phyloP scores from a whole-genome alignment of 2,113 vertebrate genomes.

The Haemorhous mexicanus region DNA sequence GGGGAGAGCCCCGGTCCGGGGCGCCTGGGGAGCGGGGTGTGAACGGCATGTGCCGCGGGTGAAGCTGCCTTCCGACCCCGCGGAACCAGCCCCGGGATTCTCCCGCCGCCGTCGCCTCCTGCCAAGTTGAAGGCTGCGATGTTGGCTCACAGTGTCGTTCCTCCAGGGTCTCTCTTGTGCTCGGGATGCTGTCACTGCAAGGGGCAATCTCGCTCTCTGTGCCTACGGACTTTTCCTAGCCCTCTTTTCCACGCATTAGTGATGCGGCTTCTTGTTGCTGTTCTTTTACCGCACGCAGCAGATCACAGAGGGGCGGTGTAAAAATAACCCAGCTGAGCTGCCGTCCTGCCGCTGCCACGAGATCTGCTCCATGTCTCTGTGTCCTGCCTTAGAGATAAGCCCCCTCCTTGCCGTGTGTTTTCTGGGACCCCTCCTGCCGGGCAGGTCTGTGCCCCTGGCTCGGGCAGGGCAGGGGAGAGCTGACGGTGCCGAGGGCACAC shows the following conservation, averaged over 20 bases:
- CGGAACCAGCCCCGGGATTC: neutral
- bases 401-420: neutral
- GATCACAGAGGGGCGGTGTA: neutral
- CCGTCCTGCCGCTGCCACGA: accelerated
- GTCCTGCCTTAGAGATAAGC: neutral
- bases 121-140: neutral
- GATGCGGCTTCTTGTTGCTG: neutral
- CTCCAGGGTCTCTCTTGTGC: neutral
- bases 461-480: neutral
- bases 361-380: neutral
- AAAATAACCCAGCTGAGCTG: neutral
- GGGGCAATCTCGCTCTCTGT: neutral
- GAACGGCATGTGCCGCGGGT: accelerated
- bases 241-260: neutral
- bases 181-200: neutral
- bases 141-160: neutral
- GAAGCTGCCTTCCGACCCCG: neutral
- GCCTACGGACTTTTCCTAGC: neutral
- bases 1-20: neutral
- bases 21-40: neutral
- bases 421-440: neutral
- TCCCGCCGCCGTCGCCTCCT: neutral
- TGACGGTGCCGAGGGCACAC: accelerated
- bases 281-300: neutral
- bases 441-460: neutral